Evolutionary conservation across 2,113 vertebrate species (phyloP).

Genomic region (Amphilophus citrinellus): DNA sequence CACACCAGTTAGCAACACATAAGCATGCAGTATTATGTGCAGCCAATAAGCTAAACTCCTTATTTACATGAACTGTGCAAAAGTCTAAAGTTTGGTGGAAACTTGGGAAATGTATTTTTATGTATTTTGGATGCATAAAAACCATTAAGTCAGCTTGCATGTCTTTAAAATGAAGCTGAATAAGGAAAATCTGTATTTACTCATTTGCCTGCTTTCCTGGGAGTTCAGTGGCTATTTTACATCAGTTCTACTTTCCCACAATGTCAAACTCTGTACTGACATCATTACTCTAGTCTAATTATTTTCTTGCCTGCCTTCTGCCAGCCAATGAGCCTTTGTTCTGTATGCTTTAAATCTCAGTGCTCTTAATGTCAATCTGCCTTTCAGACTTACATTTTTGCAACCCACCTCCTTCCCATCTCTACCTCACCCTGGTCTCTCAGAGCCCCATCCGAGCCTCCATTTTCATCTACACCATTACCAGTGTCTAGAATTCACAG

Average conservation of each 20-base stretch:
- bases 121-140: not conserved
- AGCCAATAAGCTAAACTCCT: constrained; percentile 23
- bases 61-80: not conserved
- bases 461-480: not conserved
- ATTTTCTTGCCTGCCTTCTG: not conserved
- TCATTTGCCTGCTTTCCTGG: too few relatives aligned
- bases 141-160: not conserved
- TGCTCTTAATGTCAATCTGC: not conserved
- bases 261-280: not conserved
- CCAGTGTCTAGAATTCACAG: not conserved
- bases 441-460: not conserved
- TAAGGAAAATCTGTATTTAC: not conserved
- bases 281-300: not conserved
- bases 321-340: not conserved
- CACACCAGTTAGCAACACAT: constrained; percentile 70
- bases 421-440: not conserved
- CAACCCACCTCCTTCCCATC: not conserved
- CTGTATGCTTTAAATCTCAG: not conserved
- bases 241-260: not conserved
- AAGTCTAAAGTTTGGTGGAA: not conserved
- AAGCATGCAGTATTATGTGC: constrained; percentile 52
- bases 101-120: not conserved
- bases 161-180: not conserved
- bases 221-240: not conserved
- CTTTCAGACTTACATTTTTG: not conserved